These are phyloP conservation scores for Villa cingulata DNA, from an alignment of 2,888 invertebrate genomes.

Conservation along the genomic window DNA sequence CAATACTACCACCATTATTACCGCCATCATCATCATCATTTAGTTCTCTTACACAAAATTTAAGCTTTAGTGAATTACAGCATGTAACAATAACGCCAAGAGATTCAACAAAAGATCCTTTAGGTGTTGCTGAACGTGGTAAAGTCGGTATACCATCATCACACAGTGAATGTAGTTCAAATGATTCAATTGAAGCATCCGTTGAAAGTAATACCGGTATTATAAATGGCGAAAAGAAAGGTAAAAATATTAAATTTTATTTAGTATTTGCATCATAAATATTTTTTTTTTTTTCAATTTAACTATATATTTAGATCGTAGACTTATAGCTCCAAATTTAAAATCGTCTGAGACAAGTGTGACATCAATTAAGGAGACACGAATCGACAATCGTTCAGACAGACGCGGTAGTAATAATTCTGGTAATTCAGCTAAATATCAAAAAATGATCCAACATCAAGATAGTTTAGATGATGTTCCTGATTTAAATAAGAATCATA, in stretches of 20 bases:
- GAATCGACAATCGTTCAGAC: constrained; percentile 42
- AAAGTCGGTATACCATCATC: constrained; percentile 35
- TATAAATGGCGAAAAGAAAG: constrained; percentile 31
- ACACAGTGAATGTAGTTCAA: constrained; percentile 36
- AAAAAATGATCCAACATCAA: constrained; percentile 25
- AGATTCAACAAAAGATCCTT: constrained; percentile 29
- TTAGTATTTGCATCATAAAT: no score
- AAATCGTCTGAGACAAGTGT: constrained; percentile 19
- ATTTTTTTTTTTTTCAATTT: background rate
- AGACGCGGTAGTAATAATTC: constrained; percentile 17
- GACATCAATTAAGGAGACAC: constrained; percentile 44
- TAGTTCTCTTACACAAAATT: constrained; percentile 28
- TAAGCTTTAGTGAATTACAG: constrained; percentile 26
- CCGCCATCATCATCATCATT: no score
- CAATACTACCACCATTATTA: no score
- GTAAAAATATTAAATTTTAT: constrained; percentile 15
- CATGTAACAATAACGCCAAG: constrained; percentile 30
- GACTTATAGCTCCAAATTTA: constrained; percentile 14
- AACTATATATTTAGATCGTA: constrained; percentile 18
- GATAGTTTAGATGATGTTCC: constrained; percentile 30
- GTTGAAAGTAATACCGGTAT: constrained; percentile 34
- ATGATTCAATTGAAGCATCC: constrained; percentile 35
- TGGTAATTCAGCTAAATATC: constrained; percentile 19
- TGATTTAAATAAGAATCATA: constrained; percentile 49
- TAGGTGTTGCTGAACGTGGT: constrained; percentile 35